A percentile compares a stretch with the other conserved stretches of the same genome.
Conservation (phyloP, 2,888 invertebrate species). For the Pachymerium ferrugineum region DNA sequence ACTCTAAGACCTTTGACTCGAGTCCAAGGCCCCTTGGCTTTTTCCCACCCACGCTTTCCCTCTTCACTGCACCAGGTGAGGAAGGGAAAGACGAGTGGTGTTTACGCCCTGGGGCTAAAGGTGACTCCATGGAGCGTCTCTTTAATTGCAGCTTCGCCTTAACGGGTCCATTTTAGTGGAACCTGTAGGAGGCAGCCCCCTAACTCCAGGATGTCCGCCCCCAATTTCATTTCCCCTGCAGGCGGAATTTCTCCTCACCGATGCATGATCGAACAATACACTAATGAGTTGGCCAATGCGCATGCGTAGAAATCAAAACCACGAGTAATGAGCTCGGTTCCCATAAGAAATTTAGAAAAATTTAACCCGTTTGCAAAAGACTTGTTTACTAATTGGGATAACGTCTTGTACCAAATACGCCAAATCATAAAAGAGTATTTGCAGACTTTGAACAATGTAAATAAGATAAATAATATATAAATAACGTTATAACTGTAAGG, state of each 20-base stretch:
- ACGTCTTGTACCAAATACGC: no score
- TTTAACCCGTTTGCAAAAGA: neutral
- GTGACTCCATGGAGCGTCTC: slow-evolving; percentile 23
- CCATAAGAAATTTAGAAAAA: neutral
- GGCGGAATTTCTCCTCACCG: slow-evolving; percentile 15
- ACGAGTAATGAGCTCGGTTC: slow-evolving; percentile 1
- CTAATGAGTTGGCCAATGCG: slow-evolving; percentile 10
- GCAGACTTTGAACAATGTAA: no score
- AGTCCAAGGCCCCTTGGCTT: slow-evolving; percentile 11
- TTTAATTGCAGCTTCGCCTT: slow-evolving; percentile 30
- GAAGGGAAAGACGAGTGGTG: neutral
- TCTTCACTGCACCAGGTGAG: neutral
- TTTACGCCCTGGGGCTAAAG: slow-evolving; percentile 28
- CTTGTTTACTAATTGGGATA: no score
- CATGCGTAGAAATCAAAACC: slow-evolving; percentile 3
- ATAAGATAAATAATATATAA: no score
- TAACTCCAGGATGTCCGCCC: slow-evolving; percentile 18
- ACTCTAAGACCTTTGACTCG: slow-evolving; percentile 17
- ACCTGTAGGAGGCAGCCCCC: slow-evolving; percentile 16
- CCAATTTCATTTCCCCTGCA: slow-evolving; percentile 8
- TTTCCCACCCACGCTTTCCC: slow-evolving; percentile 29
- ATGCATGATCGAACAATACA: slow-evolving; percentile 10
- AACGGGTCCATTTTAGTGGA: slow-evolving; percentile 22
- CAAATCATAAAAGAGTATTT: no score
- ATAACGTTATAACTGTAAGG: no score